A percentile compares a stretch with the other conserved stretches of the same genome.
These are phyloP conservation scores for Acleris literana DNA, from an alignment of 2,888 invertebrate species.

Conservation along the genomic window DNA sequence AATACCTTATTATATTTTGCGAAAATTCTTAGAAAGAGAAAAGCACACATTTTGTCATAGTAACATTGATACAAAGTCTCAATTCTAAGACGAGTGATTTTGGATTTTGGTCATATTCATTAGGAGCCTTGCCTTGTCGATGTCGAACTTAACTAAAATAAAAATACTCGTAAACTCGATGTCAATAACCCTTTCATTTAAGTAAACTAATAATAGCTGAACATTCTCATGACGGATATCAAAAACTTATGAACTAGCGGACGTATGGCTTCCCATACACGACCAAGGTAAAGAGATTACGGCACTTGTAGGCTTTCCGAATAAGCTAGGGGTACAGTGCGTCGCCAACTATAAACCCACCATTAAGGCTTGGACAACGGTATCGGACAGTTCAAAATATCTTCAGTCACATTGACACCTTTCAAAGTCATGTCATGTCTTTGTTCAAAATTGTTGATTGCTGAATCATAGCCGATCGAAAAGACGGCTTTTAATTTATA, in stretches of 20 bases:
- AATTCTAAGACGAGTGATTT: no score
- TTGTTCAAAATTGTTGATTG: background rate
- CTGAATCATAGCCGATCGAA: no score
- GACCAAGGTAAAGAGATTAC: slow-evolving; percentile 65
- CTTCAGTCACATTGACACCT: slow-evolving; percentile 10
- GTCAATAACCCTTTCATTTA: no score
- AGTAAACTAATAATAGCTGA: background rate
- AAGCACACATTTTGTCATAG: no score
- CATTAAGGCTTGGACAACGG: slow-evolving; percentile 45
- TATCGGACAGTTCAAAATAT: background rate
- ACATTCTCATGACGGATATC: background rate
- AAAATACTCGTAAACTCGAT: no score
- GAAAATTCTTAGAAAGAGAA: no score
- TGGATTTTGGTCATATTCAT: no score
- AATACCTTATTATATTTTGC: no score
- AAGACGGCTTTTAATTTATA: no score
- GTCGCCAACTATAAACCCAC: slow-evolving; percentile 45
- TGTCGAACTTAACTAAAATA: no score
- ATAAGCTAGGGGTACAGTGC: slow-evolving; percentile 49
- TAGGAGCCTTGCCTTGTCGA: no score
- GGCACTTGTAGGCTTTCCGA: slow-evolving; percentile 63
- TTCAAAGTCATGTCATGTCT: background rate
- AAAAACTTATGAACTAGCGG: slow-evolving; percentile 21
- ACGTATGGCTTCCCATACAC: slow-evolving; percentile 61
- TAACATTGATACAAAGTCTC: no score